Evolutionary conservation across 2,888 invertebrate species (phyloP), one percentile per base, ranked within the genome.

Genomic region (Campaea margaritaria): DNA sequence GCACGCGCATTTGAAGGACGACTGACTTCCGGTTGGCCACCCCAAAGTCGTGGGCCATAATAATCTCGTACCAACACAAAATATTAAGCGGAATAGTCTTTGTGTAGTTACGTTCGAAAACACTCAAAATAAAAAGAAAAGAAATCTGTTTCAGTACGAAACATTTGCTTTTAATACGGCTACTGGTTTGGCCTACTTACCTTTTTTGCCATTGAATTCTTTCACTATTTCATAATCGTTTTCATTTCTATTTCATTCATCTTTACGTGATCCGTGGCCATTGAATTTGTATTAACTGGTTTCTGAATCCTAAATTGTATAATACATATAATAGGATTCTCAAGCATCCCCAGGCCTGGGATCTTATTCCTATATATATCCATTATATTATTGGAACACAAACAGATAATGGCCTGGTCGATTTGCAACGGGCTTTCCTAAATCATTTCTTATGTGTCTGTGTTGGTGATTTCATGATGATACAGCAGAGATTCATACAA

Each of bases 91-190:
- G n/a, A n/a, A n/a, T n/a, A n/a, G n/a, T n/a, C n/a, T n/a, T n/a
- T n/a, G n/a, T n/a, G n/a, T n/a, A n/a, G n/a, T n/a, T n/a, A n/a
- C n/a, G n/a, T n/a, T n/a, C n/a, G n/a, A n/a, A n/a, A n/a, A n/a
- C n/a, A n/a, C n/a, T n/a, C n/a, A n/a, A n/a, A n/a, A n/a, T n/a
- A n/a, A n/a, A n/a, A n/a, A n/a, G n/a, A n/a, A n/a, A n/a, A n/a
- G n/a, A n/a, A n/a, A n/a, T n/a, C n/a, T n/a, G n/a, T n/a, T n/a
- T n/a, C n/a, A n/a, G n/a, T n/a, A n/a, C n/a, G n/a, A n/a, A n/a
- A n/a, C n/a, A n/a, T n/a, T n/a, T n/a, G 75, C 75, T 71, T 79
- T 82, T 73, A 76, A 81, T 80, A 74, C 65, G 64, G 77, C 79
- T 81, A 76, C 81, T 71, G 74, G 73, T 71, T 67, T 69, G 59